Evolutionary conservation across 2,888 invertebrate genomes (phyloP), one percentile per base, ranked within the genome.

Genomic region (Oscheius sp.): DNA sequence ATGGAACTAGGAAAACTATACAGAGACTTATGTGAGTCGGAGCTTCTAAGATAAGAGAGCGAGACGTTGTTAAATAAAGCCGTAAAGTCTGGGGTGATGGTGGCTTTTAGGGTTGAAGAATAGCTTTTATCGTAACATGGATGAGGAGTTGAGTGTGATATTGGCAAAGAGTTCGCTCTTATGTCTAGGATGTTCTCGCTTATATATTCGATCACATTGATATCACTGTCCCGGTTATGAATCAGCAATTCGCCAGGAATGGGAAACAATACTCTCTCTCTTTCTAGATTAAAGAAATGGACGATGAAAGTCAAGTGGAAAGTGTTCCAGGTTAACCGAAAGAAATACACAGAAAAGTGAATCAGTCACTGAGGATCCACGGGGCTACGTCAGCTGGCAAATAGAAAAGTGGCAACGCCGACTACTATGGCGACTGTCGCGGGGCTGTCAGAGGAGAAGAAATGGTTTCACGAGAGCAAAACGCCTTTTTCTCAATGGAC

Each of bases 361-460:
- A 15, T 45, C 42, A 61, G 61, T n/a, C n/a, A n/a, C n/a, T 20
- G 31, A 45, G 17, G 45, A 45, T 45, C 45, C 20, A 27, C 42
- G 45, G 45, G 45, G n/a, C n/a, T n/a, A n/a, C n/a, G n/a, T n/a
- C n/a, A n/a, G n/a, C n/a, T n/a, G n/a, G 42, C 61, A 61, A 61
- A 61, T 31, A 61, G 61, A 61, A 17, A 61, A 42, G 42, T 61
- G 29, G 61, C 45, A 42, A 61, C 25, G 61, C n/a, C 42, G 61
- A 61, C 61, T 61, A 61, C 61, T 61, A 61, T 42, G 61, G 45
- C 45, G 42, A 27, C 31, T 55, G 37, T 55, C 55, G 23, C 55
- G 5, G 29, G 29, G 27, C 2, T 6, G n/a, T 27, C 52, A 52
- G 6, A 23, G 15, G n/a, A 52, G 29, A 25, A 25, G 23, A n/a